Base-by-base conservation (phyloP, 2,797 vertebrate species). In the Gallinago nigripennis region DNA sequence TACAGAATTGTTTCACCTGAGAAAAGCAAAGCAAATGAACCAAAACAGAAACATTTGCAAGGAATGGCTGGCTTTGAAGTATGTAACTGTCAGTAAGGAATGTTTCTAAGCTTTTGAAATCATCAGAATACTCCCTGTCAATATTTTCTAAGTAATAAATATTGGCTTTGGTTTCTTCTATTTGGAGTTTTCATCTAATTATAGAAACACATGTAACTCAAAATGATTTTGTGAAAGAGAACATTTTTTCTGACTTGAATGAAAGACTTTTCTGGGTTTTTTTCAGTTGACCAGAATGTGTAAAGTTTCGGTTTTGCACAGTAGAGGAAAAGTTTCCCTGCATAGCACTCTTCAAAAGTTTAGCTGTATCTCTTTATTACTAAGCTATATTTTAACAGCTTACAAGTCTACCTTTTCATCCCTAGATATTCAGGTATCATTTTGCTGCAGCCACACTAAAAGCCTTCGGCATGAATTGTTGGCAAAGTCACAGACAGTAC, bases 401-500 rank as follows among this genome's bases (percentile, higher is more conserved):
- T 85, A 76, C 35, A 64, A 54, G 39, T 66, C 46, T 92, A 20
- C 71, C 14, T 94, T 95, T 96, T 88, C 35, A 70, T 80, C 64
- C 57, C 30, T 66, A 64, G 51, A 18, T 87, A 90, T 56, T 88
- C 41, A 41, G 69, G 66, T 80, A 56, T 69, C 46, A 25, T 94
- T 97, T 96, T 92, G 56, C 50, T 88, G 43, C 20, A 90, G 79
- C 81, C 25, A 18, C 58, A 54, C 31, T 61, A 60, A 88, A 89
- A 80, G 86, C 91, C 72, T 61, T 23, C 82, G 94, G 95, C 81
- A n/a, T n/a, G 54, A 68, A 41, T 83, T 88, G 56, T 82, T 94
- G 93, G 82, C 90, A 90, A 89, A 83, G 41, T 41, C 58, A 81
- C 80, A 30, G 17, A 68, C 56, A 90, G 39, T 30, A 61, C 61